A percentile compares a stretch with the other conserved stretches of the same genome.
Evolutionary conservation across 2,113 vertebrate genomes (phyloP).

Genomic region (Drymodes brunneopygia): DNA sequence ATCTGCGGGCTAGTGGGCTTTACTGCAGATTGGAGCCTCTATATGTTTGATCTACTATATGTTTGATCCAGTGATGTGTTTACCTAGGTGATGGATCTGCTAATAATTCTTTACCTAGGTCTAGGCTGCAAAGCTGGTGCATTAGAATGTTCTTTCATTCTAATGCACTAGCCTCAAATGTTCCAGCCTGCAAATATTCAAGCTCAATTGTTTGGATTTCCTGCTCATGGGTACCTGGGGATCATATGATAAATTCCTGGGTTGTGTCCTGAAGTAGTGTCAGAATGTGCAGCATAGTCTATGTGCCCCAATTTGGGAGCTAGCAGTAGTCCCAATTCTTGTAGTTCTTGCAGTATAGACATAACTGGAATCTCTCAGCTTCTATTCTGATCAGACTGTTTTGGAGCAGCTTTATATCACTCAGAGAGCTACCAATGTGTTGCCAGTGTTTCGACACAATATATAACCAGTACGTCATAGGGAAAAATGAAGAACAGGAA

Average conservation of each 20-base stretch:
- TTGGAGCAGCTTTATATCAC: background rate
- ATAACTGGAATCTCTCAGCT: background rate
- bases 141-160: too few species aligned
- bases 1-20: background rate
- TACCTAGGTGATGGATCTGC: background rate
- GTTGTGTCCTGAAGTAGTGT: background rate
- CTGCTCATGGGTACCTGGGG: background rate
- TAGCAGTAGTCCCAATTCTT: background rate
- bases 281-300: background rate
- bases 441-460: background rate
- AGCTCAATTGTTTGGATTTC: background rate
- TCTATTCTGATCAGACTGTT: background rate
- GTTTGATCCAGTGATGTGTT: background rate
- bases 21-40: background rate
- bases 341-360: background rate
- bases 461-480: background rate
- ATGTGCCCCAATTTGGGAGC: accelerated
- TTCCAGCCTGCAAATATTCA: background rate
- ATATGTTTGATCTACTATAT: too few species aligned
- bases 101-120: background rate
- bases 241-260: background rate
- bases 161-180: background rate
- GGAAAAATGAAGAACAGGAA: background rate
- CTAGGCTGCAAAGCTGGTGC: background rate
- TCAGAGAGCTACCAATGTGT: background rate